phyloP scores from a whole-genome alignment of 2,113 vertebrate species.

The Misgurnus mizolepis region DNA sequence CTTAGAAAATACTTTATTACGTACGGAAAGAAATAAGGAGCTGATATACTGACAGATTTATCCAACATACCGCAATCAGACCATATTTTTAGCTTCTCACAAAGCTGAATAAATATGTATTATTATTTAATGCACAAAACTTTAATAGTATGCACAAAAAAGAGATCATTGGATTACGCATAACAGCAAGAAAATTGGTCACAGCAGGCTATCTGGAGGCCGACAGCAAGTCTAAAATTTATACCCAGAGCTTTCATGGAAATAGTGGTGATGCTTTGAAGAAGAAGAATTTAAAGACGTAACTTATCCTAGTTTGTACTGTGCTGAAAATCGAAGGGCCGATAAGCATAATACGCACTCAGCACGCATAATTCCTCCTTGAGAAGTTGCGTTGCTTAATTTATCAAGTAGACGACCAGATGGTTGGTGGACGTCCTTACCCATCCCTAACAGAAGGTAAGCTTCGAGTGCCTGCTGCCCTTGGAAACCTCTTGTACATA shows the following conservation, averaged over 20 bases:
- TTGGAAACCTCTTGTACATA: not conserved
- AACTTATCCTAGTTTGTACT: too few species aligned
- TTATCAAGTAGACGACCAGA: too few species aligned
- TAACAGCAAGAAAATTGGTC: slow-evolving; percentile 1
- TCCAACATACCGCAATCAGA: too few species aligned
- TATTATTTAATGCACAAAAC: not conserved
- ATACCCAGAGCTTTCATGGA: slow-evolving; percentile 9
- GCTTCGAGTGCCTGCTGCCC: not conserved
- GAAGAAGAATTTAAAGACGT: not conserved
- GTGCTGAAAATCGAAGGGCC: too few species aligned
- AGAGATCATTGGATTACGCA: not conserved
- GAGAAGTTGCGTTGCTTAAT: not conserved
- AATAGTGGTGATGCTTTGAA: not conserved
- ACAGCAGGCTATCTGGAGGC: not conserved
- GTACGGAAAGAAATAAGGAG: not conserved
- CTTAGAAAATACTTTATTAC: not conserved
- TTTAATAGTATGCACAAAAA: not conserved
- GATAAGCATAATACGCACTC: too few species aligned
- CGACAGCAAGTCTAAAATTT: slow-evolving; percentile 3
- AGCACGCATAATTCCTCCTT: not conserved
- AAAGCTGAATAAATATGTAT: too few species aligned
- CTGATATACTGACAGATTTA: slow-evolving; percentile 23
- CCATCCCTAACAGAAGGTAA: not conserved
- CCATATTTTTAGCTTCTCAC: too few species aligned
- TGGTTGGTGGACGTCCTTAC: not conserved